Percentiles rank a stretch among this genome's conserved stretches.
Conservation (phyloP, 1,140 invertebrate species). For the Planococcus citri region DNA sequence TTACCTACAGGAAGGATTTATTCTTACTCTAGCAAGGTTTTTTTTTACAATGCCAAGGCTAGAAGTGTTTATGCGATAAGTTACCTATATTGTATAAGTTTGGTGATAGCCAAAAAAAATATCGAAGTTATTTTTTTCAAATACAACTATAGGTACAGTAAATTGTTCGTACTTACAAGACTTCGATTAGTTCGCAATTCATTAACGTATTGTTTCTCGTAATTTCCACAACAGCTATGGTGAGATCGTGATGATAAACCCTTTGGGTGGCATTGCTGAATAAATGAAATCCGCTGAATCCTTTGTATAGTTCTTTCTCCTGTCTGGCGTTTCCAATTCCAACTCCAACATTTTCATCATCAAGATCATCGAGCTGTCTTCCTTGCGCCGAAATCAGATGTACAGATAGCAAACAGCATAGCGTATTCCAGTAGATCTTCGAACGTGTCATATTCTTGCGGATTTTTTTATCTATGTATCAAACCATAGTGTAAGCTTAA, state of each 20-base stretch:
- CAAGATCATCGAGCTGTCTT: too few relatives aligned
- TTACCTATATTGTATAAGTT: too few relatives aligned
- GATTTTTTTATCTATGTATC: neutral
- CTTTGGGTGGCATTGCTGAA: constrained; percentile 48
- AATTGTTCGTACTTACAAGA: constrained; percentile 51
- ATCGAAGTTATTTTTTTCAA: too few relatives aligned
- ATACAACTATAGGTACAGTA: too few relatives aligned
- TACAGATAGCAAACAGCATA: neutral
- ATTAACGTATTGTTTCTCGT: constrained; percentile 45
- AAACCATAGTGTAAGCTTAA: neutral
- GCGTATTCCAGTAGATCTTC: neutral
- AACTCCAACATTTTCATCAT: neutral
- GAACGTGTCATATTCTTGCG: neutral
- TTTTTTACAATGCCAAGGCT: too few relatives aligned
- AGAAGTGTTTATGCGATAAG: too few relatives aligned
- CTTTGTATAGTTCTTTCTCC: constrained; percentile 31
- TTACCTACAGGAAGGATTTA: too few relatives aligned
- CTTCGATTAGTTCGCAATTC: constrained; percentile 70
- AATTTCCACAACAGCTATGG: constrained; percentile 64
- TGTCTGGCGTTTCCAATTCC: neutral
- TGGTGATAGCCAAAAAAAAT: too few relatives aligned
- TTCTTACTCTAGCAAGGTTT: too few relatives aligned
- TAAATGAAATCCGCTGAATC: constrained; percentile 45
- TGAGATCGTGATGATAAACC: constrained; percentile 65
- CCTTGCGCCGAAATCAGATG: neutral